phyloP scores from a whole-genome alignment of 1,140 invertebrate genomes.

The Brachionus angularis region DNA sequence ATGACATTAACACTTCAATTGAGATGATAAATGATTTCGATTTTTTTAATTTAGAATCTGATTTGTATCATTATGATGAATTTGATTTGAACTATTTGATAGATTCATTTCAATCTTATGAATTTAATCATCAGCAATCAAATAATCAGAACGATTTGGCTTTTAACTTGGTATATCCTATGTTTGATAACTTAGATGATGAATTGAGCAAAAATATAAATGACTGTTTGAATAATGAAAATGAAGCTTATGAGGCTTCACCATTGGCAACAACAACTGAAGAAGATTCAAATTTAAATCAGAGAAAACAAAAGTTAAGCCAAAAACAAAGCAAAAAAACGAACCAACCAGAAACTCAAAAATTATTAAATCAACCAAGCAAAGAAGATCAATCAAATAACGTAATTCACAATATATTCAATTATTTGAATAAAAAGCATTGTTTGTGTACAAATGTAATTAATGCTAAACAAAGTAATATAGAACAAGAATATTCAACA shows the following conservation, averaged over 20 bases:
- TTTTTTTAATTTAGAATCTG: background rate
- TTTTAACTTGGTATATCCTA: background rate
- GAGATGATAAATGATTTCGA: background rate
- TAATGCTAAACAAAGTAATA: too few relatives aligned
- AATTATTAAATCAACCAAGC: background rate
- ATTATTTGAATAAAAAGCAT: background rate
- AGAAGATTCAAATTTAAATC: too few relatives aligned
- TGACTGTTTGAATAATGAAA: too few relatives aligned
- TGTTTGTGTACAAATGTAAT: slow-evolving; percentile 28
- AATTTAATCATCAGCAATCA: background rate
- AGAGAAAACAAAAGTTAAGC: too few relatives aligned
- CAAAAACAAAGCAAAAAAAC: too few relatives aligned
- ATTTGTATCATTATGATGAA: background rate
- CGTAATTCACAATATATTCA: background rate
- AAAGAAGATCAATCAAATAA: background rate
- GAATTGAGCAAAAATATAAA: too few relatives aligned
- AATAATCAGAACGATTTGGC: too few relatives aligned
- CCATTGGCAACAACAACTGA: too few relatives aligned
- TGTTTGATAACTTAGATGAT: slow-evolving; percentile 38
- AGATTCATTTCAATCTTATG: too few relatives aligned
- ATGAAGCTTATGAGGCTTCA: too few relatives aligned
- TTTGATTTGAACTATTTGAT: background rate
- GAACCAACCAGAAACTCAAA: too few relatives aligned
- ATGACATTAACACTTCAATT: background rate
- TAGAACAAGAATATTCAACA: too few relatives aligned